Percentiles rank a stretch among this genome's conserved stretches.
These are phyloP conservation scores for Halisarca cf. caerulea DNA, from an alignment of 37 sponge, comb jelly and placozoan genomes.

Conservation along the genomic window DNA sequence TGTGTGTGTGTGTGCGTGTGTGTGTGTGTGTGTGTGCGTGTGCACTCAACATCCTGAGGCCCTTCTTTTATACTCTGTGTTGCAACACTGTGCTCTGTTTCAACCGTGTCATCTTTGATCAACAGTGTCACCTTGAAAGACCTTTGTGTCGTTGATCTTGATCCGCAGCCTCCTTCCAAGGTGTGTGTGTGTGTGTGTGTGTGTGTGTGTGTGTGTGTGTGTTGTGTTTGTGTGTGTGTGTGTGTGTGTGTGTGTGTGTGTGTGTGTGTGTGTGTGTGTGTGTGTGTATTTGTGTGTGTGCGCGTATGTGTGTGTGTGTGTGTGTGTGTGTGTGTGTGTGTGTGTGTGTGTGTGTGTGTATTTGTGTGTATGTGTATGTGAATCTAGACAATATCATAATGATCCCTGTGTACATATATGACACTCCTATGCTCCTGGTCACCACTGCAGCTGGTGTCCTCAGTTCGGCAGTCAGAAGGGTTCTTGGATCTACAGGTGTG, in stretches of 20 bases:
- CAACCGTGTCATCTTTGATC: no score
- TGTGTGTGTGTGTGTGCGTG: no score
- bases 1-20: no score
- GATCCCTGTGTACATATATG: neutral
- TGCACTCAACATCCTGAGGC: no score
- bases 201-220: neutral
- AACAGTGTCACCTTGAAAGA: slow-evolving; percentile 1
- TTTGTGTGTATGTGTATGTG: neutral
- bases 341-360: neutral
- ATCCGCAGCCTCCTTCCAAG: neutral
- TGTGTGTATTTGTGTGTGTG: neutral
- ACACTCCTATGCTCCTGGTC: neutral
- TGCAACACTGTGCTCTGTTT: no score
- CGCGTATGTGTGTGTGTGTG: slow-evolving; percentile 14
- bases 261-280: neutral
- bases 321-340: slow-evolving; percentile 9
- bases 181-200: neutral
- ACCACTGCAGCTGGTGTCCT: neutral
- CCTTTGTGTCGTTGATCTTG: neutral
- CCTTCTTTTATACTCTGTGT: no score
- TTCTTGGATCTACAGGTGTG: neutral
- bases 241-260: slow-evolving; percentile 20
- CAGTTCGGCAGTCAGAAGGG: neutral
- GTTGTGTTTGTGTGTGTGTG: slow-evolving; percentile 21
- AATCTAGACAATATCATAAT: neutral